Evolutionary conservation across 2,888 invertebrate genomes (phyloP), one percentile per base, ranked within the genome.

Genomic region (Fragum sueziense): DNA sequence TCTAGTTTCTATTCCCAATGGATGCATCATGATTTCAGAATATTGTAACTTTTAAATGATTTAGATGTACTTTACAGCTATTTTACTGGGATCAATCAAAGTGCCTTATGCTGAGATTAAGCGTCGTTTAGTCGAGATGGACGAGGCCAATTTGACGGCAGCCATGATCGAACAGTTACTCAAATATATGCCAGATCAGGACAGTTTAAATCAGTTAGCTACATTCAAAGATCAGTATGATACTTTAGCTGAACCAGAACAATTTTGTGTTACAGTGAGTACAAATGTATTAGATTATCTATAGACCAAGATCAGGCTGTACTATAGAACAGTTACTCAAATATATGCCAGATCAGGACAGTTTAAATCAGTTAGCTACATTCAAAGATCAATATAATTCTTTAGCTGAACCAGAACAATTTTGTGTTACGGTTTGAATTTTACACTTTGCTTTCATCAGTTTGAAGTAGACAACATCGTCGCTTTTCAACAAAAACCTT

Each of bases 321-420:
- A n/a, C n/a, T n/a, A 93, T 99, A 14, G 97, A 98, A 92, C 96
- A 98, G 88, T 94, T 99, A 20, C 96, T 99, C 91, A 95, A 97
- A 94, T 97, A 97, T 93, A 95, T 99, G 84, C 99, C 99, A 0
- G 96, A 91, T 33, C 90, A 88, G 96, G 98, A 99, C 90, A 97
- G 98, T 89, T 94, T 99, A 27, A 96, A 96, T 85, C 96, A 97
- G 88, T 93, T 99, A 11, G 95, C 97, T 34, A 96, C 96, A 81
- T 95, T 96, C 82, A 96, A 97, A 90, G 95, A 96, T 79, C 95
- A 95, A 22, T 96, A 96, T 90, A 95, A 96, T 70, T 96, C 97
- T 17, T 93, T 94, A 84, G 92, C 93, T 0, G 98, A 98, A 87
- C 97, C 99, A 0, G 99, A 99, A 92, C 97, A 97, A 93, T 99